Evolutionary conservation across 35 echinoderm and acorn worm species (phyloP).

Genomic region (Chiridota heheva): DNA sequence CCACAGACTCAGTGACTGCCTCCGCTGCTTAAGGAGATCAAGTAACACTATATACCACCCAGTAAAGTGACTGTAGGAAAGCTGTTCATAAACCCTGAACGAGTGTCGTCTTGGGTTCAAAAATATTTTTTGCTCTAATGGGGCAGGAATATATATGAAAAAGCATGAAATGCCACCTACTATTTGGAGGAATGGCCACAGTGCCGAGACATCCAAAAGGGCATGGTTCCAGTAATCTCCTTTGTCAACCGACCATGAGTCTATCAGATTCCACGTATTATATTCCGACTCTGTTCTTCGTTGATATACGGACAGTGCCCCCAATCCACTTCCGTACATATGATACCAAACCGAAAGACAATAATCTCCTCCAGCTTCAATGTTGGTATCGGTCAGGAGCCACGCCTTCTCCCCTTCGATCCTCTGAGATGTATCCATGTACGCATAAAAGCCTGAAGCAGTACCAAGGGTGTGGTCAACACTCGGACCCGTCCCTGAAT

Average conservation of each 20-base stretch:
- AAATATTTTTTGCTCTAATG: too few relatives aligned
- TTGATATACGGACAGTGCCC: slow-evolving; percentile 2
- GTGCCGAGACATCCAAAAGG: slow-evolving; percentile 12
- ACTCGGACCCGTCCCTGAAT: slow-evolving; percentile 15
- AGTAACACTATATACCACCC: too few relatives aligned
- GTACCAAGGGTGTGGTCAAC: slow-evolving; percentile 80
- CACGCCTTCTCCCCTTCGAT: slow-evolving; percentile 49
- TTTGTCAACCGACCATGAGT: neutral
- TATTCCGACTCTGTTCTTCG: slow-evolving; percentile 13
- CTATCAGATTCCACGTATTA: neutral
- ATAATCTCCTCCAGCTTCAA: neutral
- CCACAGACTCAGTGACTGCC: too few relatives aligned
- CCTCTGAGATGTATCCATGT: slow-evolving; percentile 69
- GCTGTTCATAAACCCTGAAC: too few relatives aligned
- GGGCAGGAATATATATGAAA: too few relatives aligned
- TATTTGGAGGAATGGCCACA: slow-evolving; percentile 13
- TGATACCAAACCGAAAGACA: slow-evolving; percentile 87
- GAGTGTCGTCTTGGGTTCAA: too few relatives aligned
- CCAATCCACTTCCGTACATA: slow-evolving; percentile 5
- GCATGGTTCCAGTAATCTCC: slow-evolving; percentile 5
- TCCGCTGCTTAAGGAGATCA: too few relatives aligned
- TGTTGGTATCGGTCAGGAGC: slow-evolving; percentile 19
- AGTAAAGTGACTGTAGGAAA: too few relatives aligned
- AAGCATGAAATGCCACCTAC: too few relatives aligned
- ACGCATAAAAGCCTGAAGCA: slow-evolving; percentile 66